Conservation (phyloP, 2,113 vertebrate species). For the Zosterops hypoxanthus region DNA sequence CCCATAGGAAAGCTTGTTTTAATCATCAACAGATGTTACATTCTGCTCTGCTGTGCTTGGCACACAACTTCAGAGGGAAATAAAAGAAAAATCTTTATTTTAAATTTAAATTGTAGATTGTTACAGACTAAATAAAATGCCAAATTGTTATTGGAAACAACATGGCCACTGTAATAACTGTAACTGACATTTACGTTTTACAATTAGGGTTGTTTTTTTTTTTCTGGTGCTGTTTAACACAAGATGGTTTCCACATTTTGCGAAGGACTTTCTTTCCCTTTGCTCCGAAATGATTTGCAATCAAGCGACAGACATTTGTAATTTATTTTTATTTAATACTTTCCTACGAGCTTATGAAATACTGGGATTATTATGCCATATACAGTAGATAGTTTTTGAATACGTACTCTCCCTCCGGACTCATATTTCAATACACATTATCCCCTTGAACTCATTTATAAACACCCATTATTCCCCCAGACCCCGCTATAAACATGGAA, state of each 20-base stretch:
- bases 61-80: constrained; percentile 82
- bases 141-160: constrained; percentile 87
- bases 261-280: background rate
- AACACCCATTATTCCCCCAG: constrained; percentile 58
- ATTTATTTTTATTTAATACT: constrained; percentile 78
- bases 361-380: constrained; percentile 61
- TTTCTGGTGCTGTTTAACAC: constrained; percentile 76
- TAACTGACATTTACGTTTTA: constrained; percentile 82
- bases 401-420: constrained; percentile 22
- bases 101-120: constrained; percentile 89
- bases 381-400: constrained; percentile 70
- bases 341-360: constrained; percentile 74
- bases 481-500: constrained; percentile 45
- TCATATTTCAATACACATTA: constrained; percentile 67
- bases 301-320: constrained; percentile 70
- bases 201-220: constrained; percentile 72
- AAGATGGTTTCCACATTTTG: constrained; percentile 80
- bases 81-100: constrained; percentile 86
- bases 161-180: constrained; percentile 81
- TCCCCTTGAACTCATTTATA: constrained; percentile 69
- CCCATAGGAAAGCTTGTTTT: constrained; percentile 86
- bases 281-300: constrained; percentile 70
- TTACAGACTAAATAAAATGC: constrained; percentile 88
- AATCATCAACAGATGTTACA: constrained; percentile 93
- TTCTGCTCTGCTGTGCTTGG: constrained; percentile 87